Conservation (phyloP, 1,140 invertebrate species). For the fruit fly (Drosophila melanogaster) region DNA sequence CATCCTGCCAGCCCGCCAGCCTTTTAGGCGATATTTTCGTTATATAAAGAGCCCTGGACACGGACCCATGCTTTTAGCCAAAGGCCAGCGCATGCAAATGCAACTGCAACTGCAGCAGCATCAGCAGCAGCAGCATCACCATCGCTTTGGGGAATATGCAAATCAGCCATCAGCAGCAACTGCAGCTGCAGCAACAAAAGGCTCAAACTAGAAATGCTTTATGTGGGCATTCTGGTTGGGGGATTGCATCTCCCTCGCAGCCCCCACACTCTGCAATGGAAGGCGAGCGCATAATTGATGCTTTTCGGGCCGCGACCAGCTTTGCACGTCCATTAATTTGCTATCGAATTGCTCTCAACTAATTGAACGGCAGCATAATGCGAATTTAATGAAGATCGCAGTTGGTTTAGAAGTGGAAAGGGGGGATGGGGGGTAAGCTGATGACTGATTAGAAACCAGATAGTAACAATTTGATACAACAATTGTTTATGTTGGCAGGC, state of each 20-base stretch:
- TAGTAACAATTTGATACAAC: slow-evolving; percentile 7
- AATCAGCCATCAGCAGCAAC: slow-evolving; percentile 70
- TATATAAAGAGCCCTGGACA: slow-evolving; percentile 51
- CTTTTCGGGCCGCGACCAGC: slow-evolving; percentile 41
- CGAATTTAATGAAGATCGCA: slow-evolving; percentile 55
- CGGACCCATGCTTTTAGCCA: slow-evolving; percentile 64
- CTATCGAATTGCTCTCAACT: slow-evolving; percentile 57
- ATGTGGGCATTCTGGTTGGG: slow-evolving; percentile 19
- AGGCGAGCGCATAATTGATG: slow-evolving; percentile 64
- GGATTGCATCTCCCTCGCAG: neutral
- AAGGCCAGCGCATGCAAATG: slow-evolving; percentile 49
- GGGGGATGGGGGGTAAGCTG: neutral
- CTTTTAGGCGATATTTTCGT: slow-evolving; percentile 47
- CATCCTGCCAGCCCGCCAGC: slow-evolving; percentile 14
- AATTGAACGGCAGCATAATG: slow-evolving; percentile 52
- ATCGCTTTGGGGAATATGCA: slow-evolving; percentile 79
- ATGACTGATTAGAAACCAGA: slow-evolving; percentile 31
- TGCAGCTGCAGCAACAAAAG: slow-evolving; percentile 47
- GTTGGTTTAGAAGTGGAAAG: neutral
- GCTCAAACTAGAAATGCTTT: slow-evolving; percentile 72
- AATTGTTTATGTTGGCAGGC: slow-evolving; percentile 4
- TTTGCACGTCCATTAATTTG: slow-evolving; percentile 48
- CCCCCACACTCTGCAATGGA: neutral
- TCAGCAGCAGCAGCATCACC: slow-evolving; percentile 61
- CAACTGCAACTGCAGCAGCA: slow-evolving; percentile 67